These are phyloP conservation scores for Centrocercus urophasianus DNA, from an alignment of 2,113 vertebrate genomes.

Conservation along the genomic window DNA sequence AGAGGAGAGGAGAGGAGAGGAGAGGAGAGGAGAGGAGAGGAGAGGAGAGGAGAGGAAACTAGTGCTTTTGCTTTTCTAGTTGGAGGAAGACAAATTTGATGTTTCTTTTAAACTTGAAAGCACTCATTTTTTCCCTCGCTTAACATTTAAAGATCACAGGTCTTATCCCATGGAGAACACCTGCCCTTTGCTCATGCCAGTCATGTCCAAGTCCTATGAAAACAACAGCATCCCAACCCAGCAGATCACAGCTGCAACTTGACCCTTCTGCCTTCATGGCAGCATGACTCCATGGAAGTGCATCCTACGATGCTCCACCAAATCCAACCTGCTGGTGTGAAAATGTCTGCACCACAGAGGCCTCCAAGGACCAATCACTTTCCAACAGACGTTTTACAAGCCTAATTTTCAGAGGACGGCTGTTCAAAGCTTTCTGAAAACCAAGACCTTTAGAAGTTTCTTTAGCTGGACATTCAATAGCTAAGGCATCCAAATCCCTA, in stretches of 20 bases:
- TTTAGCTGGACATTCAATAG: conserved; percentile 45
- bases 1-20: neutral
- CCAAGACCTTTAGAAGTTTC: conserved; percentile 36
- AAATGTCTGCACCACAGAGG: neutral
- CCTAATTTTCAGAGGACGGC: neutral
- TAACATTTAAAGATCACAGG: neutral
- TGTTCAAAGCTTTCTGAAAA: conserved; percentile 48
- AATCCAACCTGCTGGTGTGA: neutral
- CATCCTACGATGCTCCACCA: neutral
- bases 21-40: neutral
- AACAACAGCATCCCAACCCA: neutral
- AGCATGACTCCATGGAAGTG: neutral
- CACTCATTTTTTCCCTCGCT: neutral
- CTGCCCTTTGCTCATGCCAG: neutral
- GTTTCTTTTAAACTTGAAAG: neutral
- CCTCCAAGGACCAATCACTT: neutral
- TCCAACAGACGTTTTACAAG: neutral
- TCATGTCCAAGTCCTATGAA: neutral
- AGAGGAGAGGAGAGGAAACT: neutral
- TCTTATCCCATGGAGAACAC: neutral
- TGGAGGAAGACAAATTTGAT: neutral
- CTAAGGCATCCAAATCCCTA: conserved; percentile 28
- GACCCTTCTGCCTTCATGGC: fast-evolving
- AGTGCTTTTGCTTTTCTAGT: neutral
- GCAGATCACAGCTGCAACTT: neutral